phyloP scores from a whole-genome alignment of 2,113 vertebrate genomes.

The Thunnus maccoyii region DNA sequence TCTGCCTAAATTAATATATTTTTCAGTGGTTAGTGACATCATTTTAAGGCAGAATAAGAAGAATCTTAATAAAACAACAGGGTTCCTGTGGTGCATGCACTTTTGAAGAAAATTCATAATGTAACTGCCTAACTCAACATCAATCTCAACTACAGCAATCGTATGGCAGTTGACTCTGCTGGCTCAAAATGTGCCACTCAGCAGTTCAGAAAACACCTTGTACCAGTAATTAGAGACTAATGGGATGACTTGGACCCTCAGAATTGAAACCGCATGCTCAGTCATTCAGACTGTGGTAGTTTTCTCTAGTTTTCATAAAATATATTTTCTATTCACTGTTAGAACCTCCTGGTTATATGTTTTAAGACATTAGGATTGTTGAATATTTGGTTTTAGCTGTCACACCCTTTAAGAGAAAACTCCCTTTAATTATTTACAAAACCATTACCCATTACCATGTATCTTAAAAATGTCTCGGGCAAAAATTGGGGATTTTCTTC shows the following conservation, averaged over 20 bases:
- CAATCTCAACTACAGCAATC: conserved; percentile 19
- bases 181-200: conserved; percentile 14
- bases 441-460: neutral
- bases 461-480: neutral
- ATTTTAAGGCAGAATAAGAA: conserved; percentile 1
- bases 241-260: conserved; percentile 6
- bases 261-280: conserved; percentile 22
- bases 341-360: too few relatives aligned
- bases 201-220: conserved; percentile 52
- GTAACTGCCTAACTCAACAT: conserved; percentile 26
- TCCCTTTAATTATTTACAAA: conserved; percentile 7
- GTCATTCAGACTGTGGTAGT: neutral
- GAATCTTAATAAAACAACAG: conserved; percentile 20
- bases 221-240: conserved; percentile 49
- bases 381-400: neutral
- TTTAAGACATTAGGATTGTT: neutral
- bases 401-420: neutral
- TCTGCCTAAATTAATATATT: conserved; percentile 5
- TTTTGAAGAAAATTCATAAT: conserved; percentile 49
- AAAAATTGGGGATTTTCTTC: neutral
- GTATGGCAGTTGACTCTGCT: conserved; percentile 28
- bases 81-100: conserved; percentile 16
- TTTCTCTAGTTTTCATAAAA: neutral
- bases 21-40: neutral
- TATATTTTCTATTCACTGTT: neutral